phyloP scores from a whole-genome alignment of 2,888 invertebrate genomes.

The Eupithecia subumbrata region DNA sequence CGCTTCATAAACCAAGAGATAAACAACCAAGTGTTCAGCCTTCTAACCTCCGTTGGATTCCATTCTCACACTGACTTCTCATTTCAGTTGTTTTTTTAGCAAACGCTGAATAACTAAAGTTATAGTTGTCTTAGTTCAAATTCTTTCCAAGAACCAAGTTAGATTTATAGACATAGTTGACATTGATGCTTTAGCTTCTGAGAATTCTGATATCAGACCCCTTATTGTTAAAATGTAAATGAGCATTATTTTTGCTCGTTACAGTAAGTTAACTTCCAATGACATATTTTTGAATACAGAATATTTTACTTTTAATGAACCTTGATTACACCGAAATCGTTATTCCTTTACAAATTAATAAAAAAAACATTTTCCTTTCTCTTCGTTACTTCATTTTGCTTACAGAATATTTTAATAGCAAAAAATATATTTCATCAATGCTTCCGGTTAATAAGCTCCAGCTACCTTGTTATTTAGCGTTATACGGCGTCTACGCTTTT shows the following conservation, averaged over 20 bases:
- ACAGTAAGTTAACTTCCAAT: neutral
- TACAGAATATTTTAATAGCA: slow-evolving; percentile 31
- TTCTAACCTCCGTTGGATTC: slow-evolving; percentile 18
- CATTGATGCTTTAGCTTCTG: slow-evolving; percentile 19
- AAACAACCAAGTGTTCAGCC: neutral
- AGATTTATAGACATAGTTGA: slow-evolving; percentile 32
- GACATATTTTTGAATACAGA: slow-evolving; percentile 2
- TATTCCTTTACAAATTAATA: slow-evolving; percentile 30
- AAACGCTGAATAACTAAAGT: slow-evolving; percentile 40
- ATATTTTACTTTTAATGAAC: slow-evolving; percentile 26
- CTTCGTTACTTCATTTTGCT: slow-evolving; percentile 31
- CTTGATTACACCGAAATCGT: slow-evolving; percentile 20
- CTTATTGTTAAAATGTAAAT: neutral
- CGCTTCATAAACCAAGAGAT: slow-evolving; percentile 25
- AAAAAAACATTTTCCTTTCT: slow-evolving; percentile 24
- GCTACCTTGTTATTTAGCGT: slow-evolving; percentile 46
- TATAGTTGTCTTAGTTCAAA: slow-evolving; percentile 43
- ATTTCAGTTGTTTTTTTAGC: slow-evolving; percentile 18
- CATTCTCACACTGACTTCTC: slow-evolving; percentile 26
- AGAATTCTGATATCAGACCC: slow-evolving; percentile 2
- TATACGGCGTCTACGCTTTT: slow-evolving; percentile 46
- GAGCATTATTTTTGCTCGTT: neutral
- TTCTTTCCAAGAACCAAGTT: slow-evolving; percentile 43
- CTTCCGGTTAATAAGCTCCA: slow-evolving; percentile 45
- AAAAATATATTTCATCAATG: slow-evolving; percentile 48